A percentile compares a stretch with the other conserved stretches of the same genome.
phyloP scores from a whole-genome alignment of 2,888 invertebrate genomes.

The Drosophila suboccidentalis region DNA sequence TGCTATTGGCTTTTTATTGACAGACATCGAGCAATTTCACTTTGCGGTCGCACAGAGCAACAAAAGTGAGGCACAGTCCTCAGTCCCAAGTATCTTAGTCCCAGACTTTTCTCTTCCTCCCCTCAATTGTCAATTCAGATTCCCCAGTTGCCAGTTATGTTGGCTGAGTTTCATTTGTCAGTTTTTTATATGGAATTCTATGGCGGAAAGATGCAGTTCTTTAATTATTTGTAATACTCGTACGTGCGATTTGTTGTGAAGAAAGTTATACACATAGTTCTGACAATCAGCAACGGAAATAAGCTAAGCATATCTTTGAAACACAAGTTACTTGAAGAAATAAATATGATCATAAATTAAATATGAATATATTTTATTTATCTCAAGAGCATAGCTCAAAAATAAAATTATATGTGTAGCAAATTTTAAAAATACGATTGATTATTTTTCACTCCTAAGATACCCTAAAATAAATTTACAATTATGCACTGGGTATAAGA shows the following conservation, averaged over 20 bases:
- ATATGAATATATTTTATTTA: background rate
- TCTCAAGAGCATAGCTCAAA: too few species aligned
- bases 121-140: background rate
- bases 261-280: too few species aligned
- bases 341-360: too few species aligned
- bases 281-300: too few species aligned
- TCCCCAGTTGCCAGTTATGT: conserved; percentile 20
- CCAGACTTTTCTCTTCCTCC: background rate
- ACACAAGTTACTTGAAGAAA: too few species aligned
- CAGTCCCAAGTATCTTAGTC: background rate
- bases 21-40: conserved; percentile 74
- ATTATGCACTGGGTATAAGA: too few species aligned
- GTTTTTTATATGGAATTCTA: conserved; percentile 17
- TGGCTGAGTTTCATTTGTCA: conserved; percentile 21
- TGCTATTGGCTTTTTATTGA: conserved; percentile 68
- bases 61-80: conserved; percentile 30
- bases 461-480: too few species aligned
- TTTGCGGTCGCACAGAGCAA: conserved; percentile 61
- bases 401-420: too few species aligned
- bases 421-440: too few species aligned
- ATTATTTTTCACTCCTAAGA: too few species aligned
- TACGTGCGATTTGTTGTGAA: background rate
- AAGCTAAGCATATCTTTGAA: too few species aligned
- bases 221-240: conserved; percentile 16
- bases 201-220: conserved; percentile 18